Conservation (phyloP, 2,888 invertebrate species). For the Tetranychus truncatus region DNA sequence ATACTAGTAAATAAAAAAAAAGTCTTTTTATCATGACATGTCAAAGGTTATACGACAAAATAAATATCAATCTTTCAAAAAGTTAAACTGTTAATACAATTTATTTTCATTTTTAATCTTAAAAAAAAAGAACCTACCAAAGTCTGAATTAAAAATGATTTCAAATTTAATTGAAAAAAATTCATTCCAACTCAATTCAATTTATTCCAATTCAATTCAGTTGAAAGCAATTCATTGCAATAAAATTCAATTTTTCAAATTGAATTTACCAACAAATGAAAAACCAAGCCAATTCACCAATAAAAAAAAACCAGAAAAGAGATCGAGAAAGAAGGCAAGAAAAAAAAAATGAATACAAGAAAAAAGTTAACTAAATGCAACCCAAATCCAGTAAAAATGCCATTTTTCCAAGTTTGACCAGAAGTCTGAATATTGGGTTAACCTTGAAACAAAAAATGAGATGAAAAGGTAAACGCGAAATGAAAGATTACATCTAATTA, state of each 20-base stretch:
- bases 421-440: neutral
- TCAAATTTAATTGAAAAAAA: neutral
- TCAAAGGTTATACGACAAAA: neutral
- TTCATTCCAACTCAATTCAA: neutral
- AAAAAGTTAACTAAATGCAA: too few species aligned
- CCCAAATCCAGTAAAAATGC: too few species aligned
- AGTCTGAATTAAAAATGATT: neutral
- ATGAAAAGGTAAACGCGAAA: neutral
- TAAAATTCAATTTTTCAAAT: too few species aligned
- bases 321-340: too few species aligned
- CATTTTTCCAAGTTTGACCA: neutral
- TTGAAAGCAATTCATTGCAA: too few species aligned
- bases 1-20: neutral
- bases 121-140: neutral
- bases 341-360: too few species aligned
- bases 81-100: neutral
- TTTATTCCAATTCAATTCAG: too few species aligned
- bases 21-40: neutral
- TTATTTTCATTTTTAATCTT: neutral
- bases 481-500: neutral
- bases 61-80: neutral
- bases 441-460: neutral
- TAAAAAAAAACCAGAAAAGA: too few species aligned
- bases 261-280: too few species aligned
- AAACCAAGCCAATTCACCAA: too few species aligned